Evolutionary conservation across 2,797 vertebrate genomes (phyloP).

Genomic region (Toxotes lorentzi): DNA sequence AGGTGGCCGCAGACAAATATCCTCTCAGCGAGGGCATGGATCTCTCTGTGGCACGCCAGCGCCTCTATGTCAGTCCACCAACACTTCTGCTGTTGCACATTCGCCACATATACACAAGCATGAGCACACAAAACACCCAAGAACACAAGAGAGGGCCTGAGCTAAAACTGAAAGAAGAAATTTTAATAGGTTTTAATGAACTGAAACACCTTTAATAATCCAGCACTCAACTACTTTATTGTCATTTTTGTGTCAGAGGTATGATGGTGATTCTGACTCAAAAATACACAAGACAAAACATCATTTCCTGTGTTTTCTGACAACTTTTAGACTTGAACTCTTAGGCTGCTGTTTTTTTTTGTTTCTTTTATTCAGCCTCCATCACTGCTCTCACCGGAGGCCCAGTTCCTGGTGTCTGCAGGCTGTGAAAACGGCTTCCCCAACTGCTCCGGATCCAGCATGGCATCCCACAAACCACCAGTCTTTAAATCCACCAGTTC

Average conservation of each 20-base stretch:
- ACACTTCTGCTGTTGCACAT: slow-evolving; percentile 20
- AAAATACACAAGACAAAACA: neutral
- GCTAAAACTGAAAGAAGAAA: neutral
- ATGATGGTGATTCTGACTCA: neutral
- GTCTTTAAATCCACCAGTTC: slow-evolving; percentile 83
- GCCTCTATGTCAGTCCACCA: slow-evolving; percentile 88
- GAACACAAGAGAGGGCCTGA: neutral
- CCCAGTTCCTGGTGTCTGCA: slow-evolving; percentile 81
- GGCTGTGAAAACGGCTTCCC: slow-evolving; percentile 83
- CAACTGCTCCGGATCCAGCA: slow-evolving; percentile 75
- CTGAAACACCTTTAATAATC: neutral
- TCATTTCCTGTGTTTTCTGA: neutral
- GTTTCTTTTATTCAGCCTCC: slow-evolving; percentile 76
- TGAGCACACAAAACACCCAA: neutral
- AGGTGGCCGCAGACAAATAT: slow-evolving; percentile 83
- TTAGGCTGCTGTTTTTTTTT: neutral
- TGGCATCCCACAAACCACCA: slow-evolving; percentile 76
- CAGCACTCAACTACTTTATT: neutral
- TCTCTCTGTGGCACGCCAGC: slow-evolving; percentile 85
- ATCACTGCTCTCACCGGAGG: slow-evolving; percentile 84
- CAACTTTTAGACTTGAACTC: neutral
- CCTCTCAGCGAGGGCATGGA: slow-evolving; percentile 86
- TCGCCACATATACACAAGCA: slow-evolving; percentile 4
- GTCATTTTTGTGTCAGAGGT: neutral
- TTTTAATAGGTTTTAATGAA: neutral